Percentiles rank a stretch among this genome's conserved stretches.
phyloP scores from a whole-genome alignment of 2,888 invertebrate genomes.

The Euzophera pinguis region DNA sequence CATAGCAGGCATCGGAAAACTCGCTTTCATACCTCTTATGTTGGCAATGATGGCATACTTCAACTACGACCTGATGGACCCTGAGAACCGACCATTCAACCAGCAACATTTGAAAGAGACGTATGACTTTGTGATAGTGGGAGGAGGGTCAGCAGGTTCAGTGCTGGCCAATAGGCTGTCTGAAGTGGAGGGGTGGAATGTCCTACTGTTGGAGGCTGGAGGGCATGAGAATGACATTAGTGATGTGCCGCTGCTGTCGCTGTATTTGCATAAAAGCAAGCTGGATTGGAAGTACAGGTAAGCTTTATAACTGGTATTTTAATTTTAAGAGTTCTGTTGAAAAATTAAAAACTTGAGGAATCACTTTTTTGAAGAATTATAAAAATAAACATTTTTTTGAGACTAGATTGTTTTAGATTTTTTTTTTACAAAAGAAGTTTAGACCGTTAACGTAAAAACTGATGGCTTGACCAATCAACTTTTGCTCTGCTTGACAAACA shows the following conservation, averaged over 20 bases:
- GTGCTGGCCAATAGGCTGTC: slow-evolving; percentile 90
- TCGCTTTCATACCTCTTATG: slow-evolving; percentile 86
- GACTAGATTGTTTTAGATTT: no score
- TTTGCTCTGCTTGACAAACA: no score
- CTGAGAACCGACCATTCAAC: slow-evolving; percentile 89
- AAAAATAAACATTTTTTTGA: no score
- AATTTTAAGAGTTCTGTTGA: no score
- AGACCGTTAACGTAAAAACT: no score
- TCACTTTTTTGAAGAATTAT: no score
- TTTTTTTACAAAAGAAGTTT: no score
- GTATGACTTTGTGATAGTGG: slow-evolving; percentile 91
- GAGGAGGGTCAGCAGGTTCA: slow-evolving; percentile 91
- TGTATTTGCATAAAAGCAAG: slow-evolving; percentile 93
- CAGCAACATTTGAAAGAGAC: slow-evolving; percentile 82
- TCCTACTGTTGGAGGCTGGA: slow-evolving; percentile 90
- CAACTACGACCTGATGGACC: slow-evolving; percentile 91
- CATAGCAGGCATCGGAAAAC: slow-evolving; percentile 85
- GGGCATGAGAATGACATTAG: slow-evolving; percentile 93
- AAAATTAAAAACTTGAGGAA: no score
- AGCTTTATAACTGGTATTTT: slow-evolving; percentile 25
- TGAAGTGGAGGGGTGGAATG: slow-evolving; percentile 88
- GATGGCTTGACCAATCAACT: no score
- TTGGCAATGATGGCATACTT: slow-evolving; percentile 89
- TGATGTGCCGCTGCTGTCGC: slow-evolving; percentile 91
- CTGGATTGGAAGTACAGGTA: slow-evolving; percentile 94